Evolutionary conservation across 2,888 invertebrate genomes (phyloP).

Genomic region (Nephrocerus scutellatus): DNA sequence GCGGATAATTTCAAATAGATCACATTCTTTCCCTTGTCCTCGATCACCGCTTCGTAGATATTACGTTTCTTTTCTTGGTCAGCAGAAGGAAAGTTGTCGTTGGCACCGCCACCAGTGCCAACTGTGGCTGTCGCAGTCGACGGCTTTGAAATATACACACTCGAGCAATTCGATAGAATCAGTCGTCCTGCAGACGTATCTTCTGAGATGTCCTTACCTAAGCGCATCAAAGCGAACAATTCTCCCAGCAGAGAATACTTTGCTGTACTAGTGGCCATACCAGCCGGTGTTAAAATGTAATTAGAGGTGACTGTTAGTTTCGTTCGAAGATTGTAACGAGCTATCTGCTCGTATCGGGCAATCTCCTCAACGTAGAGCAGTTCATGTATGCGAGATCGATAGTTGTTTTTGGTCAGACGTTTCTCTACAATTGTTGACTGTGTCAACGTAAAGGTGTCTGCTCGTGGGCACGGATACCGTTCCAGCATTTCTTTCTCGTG

Average conservation of each 20-base stretch:
- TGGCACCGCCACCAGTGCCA: conserved; percentile 10
- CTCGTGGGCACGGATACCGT: conserved; percentile 60
- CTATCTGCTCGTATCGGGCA: conserved; percentile 61
- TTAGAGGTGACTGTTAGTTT: conserved; percentile 57
- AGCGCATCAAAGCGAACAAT: conserved; percentile 64
- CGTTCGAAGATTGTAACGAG: conserved; percentile 62
- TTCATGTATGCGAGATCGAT: conserved; percentile 67
- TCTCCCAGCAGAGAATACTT: conserved; percentile 72
- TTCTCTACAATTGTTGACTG: conserved; percentile 61
- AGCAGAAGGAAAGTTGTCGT: conserved; percentile 16
- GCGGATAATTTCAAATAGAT: conserved; percentile 67
- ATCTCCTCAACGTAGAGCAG: conserved; percentile 70
- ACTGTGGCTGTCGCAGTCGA: conserved; percentile 8
- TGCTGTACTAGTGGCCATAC: conserved; percentile 62
- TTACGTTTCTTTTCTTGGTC: conserved; percentile 40
- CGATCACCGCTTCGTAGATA: conserved; percentile 69
- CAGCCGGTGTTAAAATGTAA: conserved; percentile 62
- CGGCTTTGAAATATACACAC: conserved; percentile 55
- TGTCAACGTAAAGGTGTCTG: conserved; percentile 59
- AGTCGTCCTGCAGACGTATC: conserved; percentile 75
- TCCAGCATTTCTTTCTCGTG: conserved; percentile 53
- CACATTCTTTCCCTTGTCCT: conserved; percentile 72
- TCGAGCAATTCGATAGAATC: conserved; percentile 68
- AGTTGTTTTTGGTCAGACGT: conserved; percentile 60
- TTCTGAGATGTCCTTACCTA: conserved; percentile 69